These are phyloP conservation scores for Ernsta delagoae DNA, from an alignment of 2,888 invertebrate species.

Conservation along the genomic window DNA sequence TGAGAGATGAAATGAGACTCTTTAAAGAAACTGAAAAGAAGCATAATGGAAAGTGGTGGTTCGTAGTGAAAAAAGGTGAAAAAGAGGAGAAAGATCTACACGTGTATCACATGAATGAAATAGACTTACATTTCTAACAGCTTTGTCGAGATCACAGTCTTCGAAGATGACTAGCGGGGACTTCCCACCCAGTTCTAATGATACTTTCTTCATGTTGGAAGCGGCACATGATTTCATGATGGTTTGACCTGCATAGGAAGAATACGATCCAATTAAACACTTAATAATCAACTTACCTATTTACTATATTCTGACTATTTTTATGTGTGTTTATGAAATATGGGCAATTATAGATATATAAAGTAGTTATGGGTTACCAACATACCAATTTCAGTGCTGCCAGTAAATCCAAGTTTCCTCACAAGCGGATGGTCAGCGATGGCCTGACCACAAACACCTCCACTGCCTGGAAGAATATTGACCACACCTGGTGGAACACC, in stretches of 20 bases:
- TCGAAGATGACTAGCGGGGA: conserved; percentile 97
- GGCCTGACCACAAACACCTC: conserved; percentile 92
- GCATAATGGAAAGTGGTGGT: no score
- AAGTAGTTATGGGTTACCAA: not conserved
- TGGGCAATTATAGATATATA: no score
- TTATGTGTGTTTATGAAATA: no score
- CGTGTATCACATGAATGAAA: no score
- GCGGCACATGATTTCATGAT: conserved; percentile 96
- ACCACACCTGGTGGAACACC: conserved; percentile 98
- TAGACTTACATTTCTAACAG: conserved; percentile 92
- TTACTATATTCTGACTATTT: no score
- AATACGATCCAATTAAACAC: no score
- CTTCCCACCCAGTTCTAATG: conserved; percentile 97
- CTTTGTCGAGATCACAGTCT: conserved; percentile 97
- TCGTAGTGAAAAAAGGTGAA: no score
- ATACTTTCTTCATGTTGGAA: conserved; percentile 97
- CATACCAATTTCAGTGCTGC: conserved; percentile 95
- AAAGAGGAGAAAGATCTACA: no score
- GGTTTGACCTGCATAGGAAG: conserved; percentile 81
- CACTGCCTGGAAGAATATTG: conserved; percentile 95
- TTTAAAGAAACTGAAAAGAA: no score
- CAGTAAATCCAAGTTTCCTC: conserved; percentile 97
- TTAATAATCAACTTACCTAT: no score
- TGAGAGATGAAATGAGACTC: not conserved
- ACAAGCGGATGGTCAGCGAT: conserved; percentile 93